Evolutionary conservation across 2,888 invertebrate species (phyloP), one percentile per base, ranked within the genome.

Genomic region (Ariolimax columbianus): DNA sequence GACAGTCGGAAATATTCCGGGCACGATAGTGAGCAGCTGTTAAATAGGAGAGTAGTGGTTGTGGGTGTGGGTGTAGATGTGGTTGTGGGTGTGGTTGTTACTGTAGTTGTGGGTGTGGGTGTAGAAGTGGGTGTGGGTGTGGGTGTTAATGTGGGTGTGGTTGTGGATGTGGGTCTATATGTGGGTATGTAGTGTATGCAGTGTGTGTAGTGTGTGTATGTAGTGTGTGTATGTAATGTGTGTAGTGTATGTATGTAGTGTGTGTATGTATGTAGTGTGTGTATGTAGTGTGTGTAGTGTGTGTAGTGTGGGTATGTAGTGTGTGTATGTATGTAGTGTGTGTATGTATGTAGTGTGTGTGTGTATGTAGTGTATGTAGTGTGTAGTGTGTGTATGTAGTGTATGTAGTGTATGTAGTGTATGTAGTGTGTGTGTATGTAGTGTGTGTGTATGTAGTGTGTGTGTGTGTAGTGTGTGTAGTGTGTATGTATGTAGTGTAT

Each of bases 1-100:
- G 84, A 85, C 83, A 88, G 88, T 6, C 85, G 85, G 77, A 91
- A 91, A 30, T 88, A 89, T 11, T 72, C 75, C 1, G 91, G 91
- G 59, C 91, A 91, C 23, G 84, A 40, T 73, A 90, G 78, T 9
- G 63, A 88, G 40, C 88, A 84, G 68, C 91, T 91, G 86, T 87
- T 88, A 87, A 0, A 66, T 83, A 38, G 63, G 38, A 36, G n/a
- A 33, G 59, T 33, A 36, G 11, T 26, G 14, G 55, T 2, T 2
- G 30, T 55, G 19, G 11, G 47, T 47, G 19, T 55, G 47, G 9
- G 55, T 55, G 55, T 19, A 55, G 23, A 23, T 55, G 55, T 19
- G 4, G 4, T 3, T 55, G 55, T 55, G 55, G 23, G 23, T 55
- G 3, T 9, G 19, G 55, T 11, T n/a, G n/a, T n/a, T n/a, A n/a